Base-by-base conservation (phyloP, 1,140 invertebrate genomes). In the Phortica variegata region DNA sequence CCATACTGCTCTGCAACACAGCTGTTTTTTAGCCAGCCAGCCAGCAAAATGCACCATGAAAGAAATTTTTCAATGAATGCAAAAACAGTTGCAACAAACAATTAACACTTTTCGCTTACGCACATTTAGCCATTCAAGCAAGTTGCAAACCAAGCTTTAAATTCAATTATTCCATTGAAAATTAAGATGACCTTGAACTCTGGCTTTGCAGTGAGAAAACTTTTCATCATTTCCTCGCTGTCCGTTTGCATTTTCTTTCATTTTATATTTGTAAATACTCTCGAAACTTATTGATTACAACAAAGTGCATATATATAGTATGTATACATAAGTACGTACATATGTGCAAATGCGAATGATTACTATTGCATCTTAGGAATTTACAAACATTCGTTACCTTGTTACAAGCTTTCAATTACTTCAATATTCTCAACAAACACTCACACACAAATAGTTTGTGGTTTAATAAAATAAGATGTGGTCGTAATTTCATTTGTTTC, bases 21-120 rank as follows among this genome's bases (percentile, higher is more conserved):
- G 58, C 61, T 66, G 62, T 66, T 59, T 6, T 29, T 29, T 29
- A 49, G 56, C 43, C 56, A 56, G 56, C 49, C 56, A 46, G 47
- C 45, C 33, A 52, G 18, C 42, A 6, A 5, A 10, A 34, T 5
- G 12, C 12, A 34, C 12, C 33, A 34, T 34, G 4, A 34, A 10
- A 10, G 5, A 7, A 15, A n/a, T 34, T 6, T 4, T 34, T n/a
- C 16, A n/a, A 31, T 47, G 42, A 29, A 47, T 38, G 47, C 10
- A 44, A 32, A 46, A 26, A 56, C 23, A n/a, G n/a, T n/a, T n/a
- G n/a, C n/a, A n/a, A n/a, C n/a, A n/a, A n/a, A n/a, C n/a, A n/a
- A n/a, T n/a, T n/a, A n/a, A n/a, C n/a, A n/a, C n/a, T n/a, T n/a
- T n/a, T n/a, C n/a, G 15, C 29, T 12, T 43, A 47, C 31, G 52